Evolutionary conservation across 2,797 vertebrate genomes (phyloP).

Genomic region (Pseudochirops corinnae): DNA sequence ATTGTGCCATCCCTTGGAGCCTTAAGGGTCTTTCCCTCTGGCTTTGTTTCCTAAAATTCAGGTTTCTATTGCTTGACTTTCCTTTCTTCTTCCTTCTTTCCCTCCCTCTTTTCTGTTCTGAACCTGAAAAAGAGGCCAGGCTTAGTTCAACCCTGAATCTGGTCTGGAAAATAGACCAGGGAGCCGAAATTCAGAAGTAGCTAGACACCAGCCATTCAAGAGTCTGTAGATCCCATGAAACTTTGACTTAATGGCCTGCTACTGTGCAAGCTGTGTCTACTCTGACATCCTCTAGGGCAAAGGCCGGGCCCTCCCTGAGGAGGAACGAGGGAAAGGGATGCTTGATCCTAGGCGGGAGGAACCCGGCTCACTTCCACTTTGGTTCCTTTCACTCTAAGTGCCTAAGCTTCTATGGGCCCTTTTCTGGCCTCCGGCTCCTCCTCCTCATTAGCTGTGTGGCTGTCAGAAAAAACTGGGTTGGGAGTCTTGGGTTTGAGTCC

Average conservation of each 20-base stretch:
- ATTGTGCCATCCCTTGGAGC: not conserved
- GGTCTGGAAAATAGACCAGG: not conserved
- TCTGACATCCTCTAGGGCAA: not conserved
- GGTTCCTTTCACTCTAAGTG: not conserved
- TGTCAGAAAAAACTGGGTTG: not conserved
- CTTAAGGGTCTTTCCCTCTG: not conserved
- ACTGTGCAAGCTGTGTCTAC: not conserved
- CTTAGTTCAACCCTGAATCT: not conserved
- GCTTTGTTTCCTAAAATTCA: not conserved
- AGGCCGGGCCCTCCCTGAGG: not conserved
- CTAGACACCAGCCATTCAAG: not conserved
- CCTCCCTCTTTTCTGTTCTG: not conserved
- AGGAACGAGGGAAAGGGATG: not conserved
- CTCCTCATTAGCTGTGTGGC: not conserved
- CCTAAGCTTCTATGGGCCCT: not conserved
- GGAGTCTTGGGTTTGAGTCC: not conserved
- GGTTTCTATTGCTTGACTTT: not conserved
- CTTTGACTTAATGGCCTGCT: not conserved
- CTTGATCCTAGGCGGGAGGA: no score
- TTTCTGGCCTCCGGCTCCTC: accelerated
- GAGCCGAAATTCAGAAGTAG: not conserved
- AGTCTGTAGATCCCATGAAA: not conserved
- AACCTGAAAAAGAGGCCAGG: not conserved
- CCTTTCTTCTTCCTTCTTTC: not conserved
- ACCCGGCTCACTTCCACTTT: not conserved